Evolutionary conservation across 2,888 invertebrate species (phyloP).

Genomic region (Idaea dimidiata): DNA sequence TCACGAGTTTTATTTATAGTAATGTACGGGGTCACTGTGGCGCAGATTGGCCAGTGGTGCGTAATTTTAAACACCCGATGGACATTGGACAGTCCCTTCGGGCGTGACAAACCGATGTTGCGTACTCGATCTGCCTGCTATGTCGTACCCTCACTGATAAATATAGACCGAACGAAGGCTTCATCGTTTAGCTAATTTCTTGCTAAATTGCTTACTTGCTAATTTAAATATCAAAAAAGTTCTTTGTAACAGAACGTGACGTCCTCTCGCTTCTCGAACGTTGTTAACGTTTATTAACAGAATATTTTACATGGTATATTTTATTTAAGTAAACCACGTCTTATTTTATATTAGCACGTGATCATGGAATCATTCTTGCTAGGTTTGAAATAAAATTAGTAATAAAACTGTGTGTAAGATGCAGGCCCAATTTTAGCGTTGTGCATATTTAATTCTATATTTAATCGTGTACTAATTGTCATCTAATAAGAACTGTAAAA

Average conservation of each 20-base stretch:
- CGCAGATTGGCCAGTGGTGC: slow-evolving; percentile 60
- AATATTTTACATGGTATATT: neutral
- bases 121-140: slow-evolving; percentile 22
- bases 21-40: slow-evolving; percentile 42
- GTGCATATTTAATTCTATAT: too few relatives aligned
- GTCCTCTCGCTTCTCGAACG: neutral
- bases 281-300: neutral
- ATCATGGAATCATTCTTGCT: neutral
- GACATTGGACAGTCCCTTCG: slow-evolving; percentile 36
- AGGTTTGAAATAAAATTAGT: neutral
- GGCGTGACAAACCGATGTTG: slow-evolving; percentile 51
- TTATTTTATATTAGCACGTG: neutral
- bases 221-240: neutral
- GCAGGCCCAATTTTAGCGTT: too few relatives aligned
- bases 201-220: neutral
- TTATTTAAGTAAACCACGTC: neutral
- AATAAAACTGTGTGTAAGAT: too few relatives aligned
- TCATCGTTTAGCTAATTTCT: neutral
- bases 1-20: slow-evolving; percentile 57
- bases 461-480: too few relatives aligned
- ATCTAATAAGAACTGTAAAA: too few relatives aligned
- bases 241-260: neutral
- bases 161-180: slow-evolving; percentile 27
- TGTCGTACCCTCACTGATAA: slow-evolving; percentile 25
- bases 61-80: slow-evolving; percentile 49